These are phyloP conservation scores for Stramonita haemastoma DNA, from an alignment of 2,888 invertebrate genomes.

Conservation along the genomic window DNA sequence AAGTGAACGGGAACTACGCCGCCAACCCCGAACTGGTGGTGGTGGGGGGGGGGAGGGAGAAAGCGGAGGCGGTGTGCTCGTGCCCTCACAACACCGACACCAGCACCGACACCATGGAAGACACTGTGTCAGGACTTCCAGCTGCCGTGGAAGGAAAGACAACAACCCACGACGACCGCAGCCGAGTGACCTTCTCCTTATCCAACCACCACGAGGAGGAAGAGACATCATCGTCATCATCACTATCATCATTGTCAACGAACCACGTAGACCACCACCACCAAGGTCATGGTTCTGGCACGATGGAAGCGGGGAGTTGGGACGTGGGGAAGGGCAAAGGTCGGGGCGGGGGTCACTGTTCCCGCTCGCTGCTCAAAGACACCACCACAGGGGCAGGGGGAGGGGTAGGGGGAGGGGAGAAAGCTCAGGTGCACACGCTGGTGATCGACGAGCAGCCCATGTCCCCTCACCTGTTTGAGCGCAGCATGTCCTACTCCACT, in stretches of 20 bases:
- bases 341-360: conserved; percentile 40
- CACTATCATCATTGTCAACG: no score
- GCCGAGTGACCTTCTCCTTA: background rate
- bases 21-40: conserved; percentile 32
- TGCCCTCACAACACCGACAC: background rate
- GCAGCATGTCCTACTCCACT: conserved; percentile 61
- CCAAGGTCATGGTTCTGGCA: background rate
- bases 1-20: conserved; percentile 54
- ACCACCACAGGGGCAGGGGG: no score
- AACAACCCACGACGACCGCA: background rate
- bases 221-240: background rate
- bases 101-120: conserved; percentile 25
- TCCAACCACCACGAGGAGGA: background rate
- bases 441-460: conserved; percentile 13
- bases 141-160: background rate
- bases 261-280: no score
- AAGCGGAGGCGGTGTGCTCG: background rate
- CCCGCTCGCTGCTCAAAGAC: background rate
- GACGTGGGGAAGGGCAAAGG: background rate
- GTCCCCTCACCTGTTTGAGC: conserved; percentile 50
- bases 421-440: background rate
- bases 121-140: background rate
- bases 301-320: background rate
- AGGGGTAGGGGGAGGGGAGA: no score
- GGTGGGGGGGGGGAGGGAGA: no score